Percentiles rank a stretch among this genome's conserved stretches.
Evolutionary conservation across 2,797 vertebrate species (phyloP).

Genomic region (Bradypodion pumilum): DNA sequence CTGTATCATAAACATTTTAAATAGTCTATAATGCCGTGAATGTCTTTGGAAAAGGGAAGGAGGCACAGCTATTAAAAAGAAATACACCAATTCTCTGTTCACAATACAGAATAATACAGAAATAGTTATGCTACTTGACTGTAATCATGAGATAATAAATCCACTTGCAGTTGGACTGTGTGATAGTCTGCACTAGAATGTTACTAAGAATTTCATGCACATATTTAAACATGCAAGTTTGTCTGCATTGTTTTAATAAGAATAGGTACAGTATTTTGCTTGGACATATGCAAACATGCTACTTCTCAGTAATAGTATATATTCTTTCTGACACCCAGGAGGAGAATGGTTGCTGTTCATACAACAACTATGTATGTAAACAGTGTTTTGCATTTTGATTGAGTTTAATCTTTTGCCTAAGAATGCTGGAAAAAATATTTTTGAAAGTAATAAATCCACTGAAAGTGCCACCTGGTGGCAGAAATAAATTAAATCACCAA

Average conservation of each 20-base stretch:
- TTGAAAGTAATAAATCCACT: conserved; percentile 29
- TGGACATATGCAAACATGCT: not conserved
- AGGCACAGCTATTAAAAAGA: not conserved
- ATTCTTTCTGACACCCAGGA: conserved; percentile 16
- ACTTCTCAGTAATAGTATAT: not conserved
- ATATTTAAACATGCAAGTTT: not conserved
- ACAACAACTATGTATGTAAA: conserved; percentile 58
- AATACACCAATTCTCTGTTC: not conserved
- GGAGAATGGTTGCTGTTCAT: conserved; percentile 37
- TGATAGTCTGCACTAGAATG: not conserved
- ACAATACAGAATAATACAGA: too few relatives aligned
- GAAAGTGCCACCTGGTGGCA: conserved; percentile 67
- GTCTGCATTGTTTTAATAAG: not conserved
- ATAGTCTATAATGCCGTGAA: not conserved
- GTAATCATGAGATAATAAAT: not conserved
- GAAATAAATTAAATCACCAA: conserved; percentile 39
- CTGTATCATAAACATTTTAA: not conserved
- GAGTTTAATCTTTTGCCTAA: conserved; percentile 39
- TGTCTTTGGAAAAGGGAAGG: not conserved
- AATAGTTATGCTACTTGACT: not conserved
- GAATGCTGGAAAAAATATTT: conserved; percentile 11
- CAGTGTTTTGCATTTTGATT: conserved; percentile 36
- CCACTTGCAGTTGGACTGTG: too few relatives aligned
- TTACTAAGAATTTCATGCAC: not conserved
- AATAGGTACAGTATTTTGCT: not conserved